Conservation (phyloP, 2,797 vertebrate genomes). For the Spondyliosoma cantharus region DNA sequence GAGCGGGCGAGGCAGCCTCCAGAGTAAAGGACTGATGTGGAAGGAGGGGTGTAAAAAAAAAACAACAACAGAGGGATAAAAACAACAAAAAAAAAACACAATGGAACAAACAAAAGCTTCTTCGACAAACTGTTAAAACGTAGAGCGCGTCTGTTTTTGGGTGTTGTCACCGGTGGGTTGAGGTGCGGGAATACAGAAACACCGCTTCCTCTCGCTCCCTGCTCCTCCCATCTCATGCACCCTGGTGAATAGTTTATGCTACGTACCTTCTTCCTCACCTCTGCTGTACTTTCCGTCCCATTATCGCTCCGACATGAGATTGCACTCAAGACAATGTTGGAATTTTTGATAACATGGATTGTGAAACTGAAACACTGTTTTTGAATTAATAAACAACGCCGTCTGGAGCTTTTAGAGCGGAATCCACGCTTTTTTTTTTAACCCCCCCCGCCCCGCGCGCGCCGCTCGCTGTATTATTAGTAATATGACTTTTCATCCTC, state of each 20-base stretch:
- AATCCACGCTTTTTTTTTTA: conserved; percentile 76
- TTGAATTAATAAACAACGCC: conserved; percentile 88
- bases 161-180: conserved; percentile 75
- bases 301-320: conserved; percentile 84
- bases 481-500: conserved; percentile 80
- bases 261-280: conserved; percentile 71
- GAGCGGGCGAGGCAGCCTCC: conserved; percentile 70
- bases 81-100: conserved; percentile 67
- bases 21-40: conserved; percentile 74
- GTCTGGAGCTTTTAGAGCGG: conserved; percentile 81
- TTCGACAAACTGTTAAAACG: conserved; percentile 83
- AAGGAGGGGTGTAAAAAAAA: conserved; percentile 65
- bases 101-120: conserved; percentile 84
- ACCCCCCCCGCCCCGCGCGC: conserved; percentile 10
- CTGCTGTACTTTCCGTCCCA: conserved; percentile 78
- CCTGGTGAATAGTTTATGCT: conserved; percentile 85
- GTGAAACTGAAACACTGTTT: conserved; percentile 85
- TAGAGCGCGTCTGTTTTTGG: conserved; percentile 74
- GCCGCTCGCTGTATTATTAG: conserved; percentile 76
- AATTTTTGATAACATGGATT: conserved; percentile 88
- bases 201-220: conserved; percentile 65
- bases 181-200: conserved; percentile 74
- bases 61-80: conserved; percentile 54
- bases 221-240: conserved; percentile 69
- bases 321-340: conserved; percentile 87